Evolutionary conservation across 2,888 invertebrate species (phyloP).

Genomic region (Hypercompe scribonia): DNA sequence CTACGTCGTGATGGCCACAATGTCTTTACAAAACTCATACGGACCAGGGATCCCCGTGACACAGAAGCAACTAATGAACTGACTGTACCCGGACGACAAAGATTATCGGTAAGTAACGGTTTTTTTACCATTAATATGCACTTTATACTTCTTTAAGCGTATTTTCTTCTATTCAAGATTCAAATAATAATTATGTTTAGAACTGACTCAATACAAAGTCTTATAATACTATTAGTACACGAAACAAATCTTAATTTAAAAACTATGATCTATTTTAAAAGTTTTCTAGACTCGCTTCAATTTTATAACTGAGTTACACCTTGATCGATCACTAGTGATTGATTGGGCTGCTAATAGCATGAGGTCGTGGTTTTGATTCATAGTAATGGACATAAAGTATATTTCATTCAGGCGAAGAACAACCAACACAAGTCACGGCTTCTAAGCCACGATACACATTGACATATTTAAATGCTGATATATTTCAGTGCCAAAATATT

Average conservation of each 20-base stretch:
- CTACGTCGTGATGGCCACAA: conserved; percentile 89
- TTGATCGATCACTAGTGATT: neutral
- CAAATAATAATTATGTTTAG: neutral
- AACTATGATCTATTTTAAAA: neutral
- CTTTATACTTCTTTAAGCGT: too few species aligned
- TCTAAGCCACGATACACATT: neutral
- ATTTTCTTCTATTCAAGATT: neutral
- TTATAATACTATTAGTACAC: too few species aligned
- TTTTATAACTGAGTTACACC: neutral
- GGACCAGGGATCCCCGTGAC: conserved; percentile 92
- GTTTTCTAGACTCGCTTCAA: neutral
- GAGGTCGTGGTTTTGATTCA: neutral
- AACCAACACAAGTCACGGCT: neutral
- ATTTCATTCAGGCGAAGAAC: neutral
- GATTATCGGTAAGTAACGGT: conserved; percentile 89
- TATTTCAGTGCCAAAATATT: too few species aligned
- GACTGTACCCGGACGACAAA: conserved; percentile 81
- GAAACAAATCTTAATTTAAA: neutral
- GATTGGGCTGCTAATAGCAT: neutral
- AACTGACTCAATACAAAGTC: neutral
- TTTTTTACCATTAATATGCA: neutral
- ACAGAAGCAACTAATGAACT: conserved; percentile 86
- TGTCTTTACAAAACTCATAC: conserved; percentile 93
- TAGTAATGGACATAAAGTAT: neutral
- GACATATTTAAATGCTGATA: neutral